phyloP scores from a whole-genome alignment of 2,797 vertebrate species.

The Acridotheres tristis region DNA sequence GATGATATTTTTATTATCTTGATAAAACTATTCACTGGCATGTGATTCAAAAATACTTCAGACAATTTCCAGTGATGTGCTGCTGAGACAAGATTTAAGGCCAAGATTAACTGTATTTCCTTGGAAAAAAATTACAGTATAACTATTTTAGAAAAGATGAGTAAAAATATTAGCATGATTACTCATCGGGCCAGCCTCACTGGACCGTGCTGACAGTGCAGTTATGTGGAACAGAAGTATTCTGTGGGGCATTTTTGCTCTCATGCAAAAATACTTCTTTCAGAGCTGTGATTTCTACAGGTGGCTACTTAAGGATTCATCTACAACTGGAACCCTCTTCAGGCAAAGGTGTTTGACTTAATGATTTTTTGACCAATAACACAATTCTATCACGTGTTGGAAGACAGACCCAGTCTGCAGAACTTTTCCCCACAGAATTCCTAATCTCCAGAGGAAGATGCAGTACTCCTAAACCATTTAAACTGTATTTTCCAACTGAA shows the following conservation, averaged over 20 bases:
- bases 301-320: neutral
- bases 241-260: neutral
- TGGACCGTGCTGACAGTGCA: neutral
- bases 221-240: neutral
- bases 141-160: conserved; percentile 53
- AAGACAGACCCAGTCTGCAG: neutral
- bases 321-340: neutral
- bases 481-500: neutral
- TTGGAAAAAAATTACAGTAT: conserved; percentile 54
- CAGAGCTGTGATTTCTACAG: neutral
- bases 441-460: neutral
- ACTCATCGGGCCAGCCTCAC: neutral
- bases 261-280: neutral
- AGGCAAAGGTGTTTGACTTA: neutral
- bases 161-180: neutral
- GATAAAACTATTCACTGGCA: neutral
- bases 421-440: neutral
- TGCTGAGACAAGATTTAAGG: conserved; percentile 45
- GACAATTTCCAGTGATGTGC: conserved; percentile 35
- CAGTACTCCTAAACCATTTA: neutral
- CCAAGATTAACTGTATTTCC: conserved; percentile 42
- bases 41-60: conserved; percentile 48
- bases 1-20: neutral
- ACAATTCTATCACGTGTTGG: neutral
- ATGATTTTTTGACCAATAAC: neutral